These are phyloP conservation scores for Leptodactylus fallax DNA, from an alignment of 2,797 vertebrate genomes.

Conservation along the genomic window DNA sequence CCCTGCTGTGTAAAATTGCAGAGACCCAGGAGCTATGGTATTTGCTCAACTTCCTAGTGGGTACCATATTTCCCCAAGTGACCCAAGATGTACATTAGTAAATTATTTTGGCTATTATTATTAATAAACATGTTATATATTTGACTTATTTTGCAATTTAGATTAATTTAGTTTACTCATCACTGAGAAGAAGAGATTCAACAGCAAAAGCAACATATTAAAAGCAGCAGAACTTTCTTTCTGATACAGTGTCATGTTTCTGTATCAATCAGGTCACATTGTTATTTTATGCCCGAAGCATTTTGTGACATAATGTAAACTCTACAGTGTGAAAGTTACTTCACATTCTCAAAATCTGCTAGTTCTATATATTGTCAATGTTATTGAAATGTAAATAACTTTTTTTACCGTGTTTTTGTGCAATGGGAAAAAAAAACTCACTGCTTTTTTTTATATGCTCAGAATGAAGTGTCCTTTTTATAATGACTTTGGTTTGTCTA, in stretches of 20 bases:
- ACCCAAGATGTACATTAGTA: too few relatives aligned
- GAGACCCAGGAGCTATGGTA: too few relatives aligned
- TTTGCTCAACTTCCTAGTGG: too few relatives aligned
- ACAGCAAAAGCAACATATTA: not conserved
- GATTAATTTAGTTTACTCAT: too few relatives aligned
- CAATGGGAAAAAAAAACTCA: slow-evolving; percentile 29
- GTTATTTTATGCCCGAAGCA: slow-evolving; percentile 33
- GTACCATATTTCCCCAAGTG: too few relatives aligned
- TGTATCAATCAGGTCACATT: slow-evolving; percentile 25
- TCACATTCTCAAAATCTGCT: slow-evolving; percentile 14
- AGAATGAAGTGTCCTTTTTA: slow-evolving; percentile 39
- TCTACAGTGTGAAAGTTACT: slow-evolving; percentile 8
- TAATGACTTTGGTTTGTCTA: slow-evolving; percentile 41
- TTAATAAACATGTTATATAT: too few relatives aligned
- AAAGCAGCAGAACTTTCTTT: not conserved
- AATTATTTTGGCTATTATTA: too few relatives aligned
- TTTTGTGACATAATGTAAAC: slow-evolving; percentile 29
- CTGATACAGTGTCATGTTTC: not conserved
- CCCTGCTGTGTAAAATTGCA: too few relatives aligned
- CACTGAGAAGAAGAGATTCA: too few relatives aligned
- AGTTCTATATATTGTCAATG: not conserved
- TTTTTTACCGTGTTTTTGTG: not conserved
- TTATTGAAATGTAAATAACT: slow-evolving; percentile 48
- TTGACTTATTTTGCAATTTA: too few relatives aligned
- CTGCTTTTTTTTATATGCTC: slow-evolving; percentile 12